phyloP scores from a whole-genome alignment of 2,797 vertebrate species.

The Notamacropus eugenii region DNA sequence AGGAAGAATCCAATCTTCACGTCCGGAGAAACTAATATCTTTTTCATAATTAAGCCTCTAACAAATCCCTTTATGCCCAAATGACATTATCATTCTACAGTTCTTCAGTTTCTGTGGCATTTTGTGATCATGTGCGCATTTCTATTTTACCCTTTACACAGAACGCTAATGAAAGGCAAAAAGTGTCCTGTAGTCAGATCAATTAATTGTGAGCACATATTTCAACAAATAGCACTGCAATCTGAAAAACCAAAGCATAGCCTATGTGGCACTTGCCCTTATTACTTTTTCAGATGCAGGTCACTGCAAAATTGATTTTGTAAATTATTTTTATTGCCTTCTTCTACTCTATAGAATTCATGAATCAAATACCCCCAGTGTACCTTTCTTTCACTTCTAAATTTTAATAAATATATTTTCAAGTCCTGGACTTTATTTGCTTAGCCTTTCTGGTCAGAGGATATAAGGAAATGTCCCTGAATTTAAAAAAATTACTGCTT shows the following conservation, averaged over 20 bases:
- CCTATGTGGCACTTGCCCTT: not conserved
- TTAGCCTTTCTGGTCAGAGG: not conserved
- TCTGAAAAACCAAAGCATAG: conserved; percentile 21
- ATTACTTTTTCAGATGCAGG: not conserved
- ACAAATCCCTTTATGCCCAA: not conserved
- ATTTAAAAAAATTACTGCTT: not conserved
- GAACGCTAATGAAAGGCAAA: conserved; percentile 13
- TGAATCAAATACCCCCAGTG: conserved; percentile 15
- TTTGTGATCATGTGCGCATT: conserved; percentile 22
- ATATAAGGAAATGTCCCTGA: conserved; percentile 20
- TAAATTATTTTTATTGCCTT: not conserved
- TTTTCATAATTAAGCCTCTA: conserved; percentile 23
- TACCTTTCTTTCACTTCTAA: conserved; percentile 42
- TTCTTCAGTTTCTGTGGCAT: conserved; percentile 23
- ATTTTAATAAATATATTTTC: conserved; percentile 38
- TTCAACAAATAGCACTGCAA: not conserved
- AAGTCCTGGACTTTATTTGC: conserved; percentile 29
- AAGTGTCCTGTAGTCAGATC: not conserved
- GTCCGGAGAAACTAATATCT: conserved; percentile 26
- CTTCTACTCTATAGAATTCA: conserved; percentile 1
- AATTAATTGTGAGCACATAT: not conserved
- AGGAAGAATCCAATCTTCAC: conserved; percentile 23
- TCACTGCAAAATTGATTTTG: conserved; percentile 4
- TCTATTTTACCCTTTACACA: conserved; percentile 24
- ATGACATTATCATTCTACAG: conserved; percentile 17